These are phyloP conservation scores for Meghimatium bilineatum DNA, from an alignment of 2,888 invertebrate genomes.

Conservation along the genomic window DNA sequence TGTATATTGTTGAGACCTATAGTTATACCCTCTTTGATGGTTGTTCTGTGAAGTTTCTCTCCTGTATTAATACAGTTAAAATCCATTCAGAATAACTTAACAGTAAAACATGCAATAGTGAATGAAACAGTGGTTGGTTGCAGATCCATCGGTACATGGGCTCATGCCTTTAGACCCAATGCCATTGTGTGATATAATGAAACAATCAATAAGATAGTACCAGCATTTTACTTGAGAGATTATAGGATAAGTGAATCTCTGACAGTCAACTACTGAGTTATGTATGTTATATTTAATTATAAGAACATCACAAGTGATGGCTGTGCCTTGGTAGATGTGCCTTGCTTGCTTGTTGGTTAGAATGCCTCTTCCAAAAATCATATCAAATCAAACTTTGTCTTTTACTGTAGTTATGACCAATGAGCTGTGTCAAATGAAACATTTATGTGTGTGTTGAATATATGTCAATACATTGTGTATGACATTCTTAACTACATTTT, in stretches of 20 bases:
- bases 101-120: no score
- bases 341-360: conserved; percentile 4
- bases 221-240: background rate
- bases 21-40: no score
- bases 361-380: background rate
- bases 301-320: background rate
- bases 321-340: conserved; percentile 27
- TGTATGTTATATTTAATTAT: background rate
- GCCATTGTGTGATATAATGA: no score
- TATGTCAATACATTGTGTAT: background rate
- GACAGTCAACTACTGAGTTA: background rate
- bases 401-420: no score
- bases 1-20: no score
- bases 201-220: no score
- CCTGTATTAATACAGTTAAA: no score
- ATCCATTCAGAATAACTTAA: no score
- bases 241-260: background rate
- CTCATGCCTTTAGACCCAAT: no score
- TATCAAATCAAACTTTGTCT: background rate
- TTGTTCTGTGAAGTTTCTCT: no score
- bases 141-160: no score
- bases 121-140: no score
- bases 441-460: background rate
- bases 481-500: background rate
- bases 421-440: background rate